Conservation (phyloP, 1,140 invertebrate genomes). For the Antheraea pernyi region DNA sequence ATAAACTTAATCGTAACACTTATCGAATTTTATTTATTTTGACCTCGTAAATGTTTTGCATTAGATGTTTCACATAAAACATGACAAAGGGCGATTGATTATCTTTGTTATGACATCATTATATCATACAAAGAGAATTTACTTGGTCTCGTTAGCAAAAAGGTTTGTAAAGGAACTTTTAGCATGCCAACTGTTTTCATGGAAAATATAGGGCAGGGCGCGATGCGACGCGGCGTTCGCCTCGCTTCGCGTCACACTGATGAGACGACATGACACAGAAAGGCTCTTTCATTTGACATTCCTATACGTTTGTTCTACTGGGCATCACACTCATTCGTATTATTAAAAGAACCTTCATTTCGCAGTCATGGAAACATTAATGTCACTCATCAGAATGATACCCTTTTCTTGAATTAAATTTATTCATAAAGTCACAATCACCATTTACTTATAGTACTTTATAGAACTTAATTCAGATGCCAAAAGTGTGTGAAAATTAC, state of each 20-base stretch:
- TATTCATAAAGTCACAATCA: too few relatives aligned
- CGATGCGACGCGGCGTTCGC: slow-evolving; percentile 23
- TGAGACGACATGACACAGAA: slow-evolving; percentile 48
- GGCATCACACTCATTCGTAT: slow-evolving; percentile 21
- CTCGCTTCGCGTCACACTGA: neutral
- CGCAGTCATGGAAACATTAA: slow-evolving; percentile 6
- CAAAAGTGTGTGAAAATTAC: too few relatives aligned
- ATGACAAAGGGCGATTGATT: slow-evolving; percentile 4
- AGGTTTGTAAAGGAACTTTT: slow-evolving; percentile 33
- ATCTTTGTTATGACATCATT: slow-evolving; percentile 17
- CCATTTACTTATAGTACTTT: too few relatives aligned
- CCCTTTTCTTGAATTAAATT: too few relatives aligned
- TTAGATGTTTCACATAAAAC: too few relatives aligned
- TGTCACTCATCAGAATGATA: neutral
- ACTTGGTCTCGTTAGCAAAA: slow-evolving; percentile 16
- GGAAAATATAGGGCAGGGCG: slow-evolving; percentile 55
- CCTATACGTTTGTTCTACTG: slow-evolving; percentile 2
- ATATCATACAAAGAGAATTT: neutral
- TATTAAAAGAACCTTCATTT: slow-evolving; percentile 30
- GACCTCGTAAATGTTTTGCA: neutral
- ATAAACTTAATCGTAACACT: slow-evolving; percentile 22
- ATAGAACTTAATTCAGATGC: too few relatives aligned
- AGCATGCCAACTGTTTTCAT: slow-evolving; percentile 46
- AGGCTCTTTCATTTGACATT: slow-evolving; percentile 40
- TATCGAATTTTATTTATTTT: slow-evolving; percentile 10